Evolutionary conservation across 1,140 invertebrate species (phyloP), one percentile per base, ranked within the genome.

Genomic region (Arion vulgaris): DNA sequence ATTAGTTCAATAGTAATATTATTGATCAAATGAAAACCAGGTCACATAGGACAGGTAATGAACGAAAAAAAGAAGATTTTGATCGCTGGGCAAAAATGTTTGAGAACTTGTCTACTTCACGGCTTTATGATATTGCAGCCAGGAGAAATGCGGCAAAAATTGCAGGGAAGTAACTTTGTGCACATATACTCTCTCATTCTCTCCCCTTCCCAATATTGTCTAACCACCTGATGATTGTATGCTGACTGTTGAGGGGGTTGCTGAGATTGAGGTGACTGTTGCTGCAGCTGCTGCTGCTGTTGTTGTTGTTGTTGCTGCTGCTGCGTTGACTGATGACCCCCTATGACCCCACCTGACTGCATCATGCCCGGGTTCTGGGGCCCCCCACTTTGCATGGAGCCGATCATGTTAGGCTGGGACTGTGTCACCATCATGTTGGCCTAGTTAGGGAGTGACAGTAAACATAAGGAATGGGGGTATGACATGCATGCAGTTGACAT

Each of bases 201-300:
- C 36, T 32, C 5, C 34, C 26, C 71, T 72, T 23, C 41, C 72
- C 76, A 72, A 19, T 51, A n/a, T 75, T 96, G 62, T 94, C 95
- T 62, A 94, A 72, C 41, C 19, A 72, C 71, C 71, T 72, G 71
- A 34, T 71, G 69, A 32, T 15, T 26, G 36, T 34, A 71, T 71
- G 28, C 17, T 36, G 38, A 71, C n/a, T 38, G 89, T 80, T 88
- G 88, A 41, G 28, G 51, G 28, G 71, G 81, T 51, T 84, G 84
- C 73, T 83, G 82, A 39, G 79, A 87, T 87, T 89, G 73, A 51
- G 86, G 85, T 78, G 84, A 81, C 80, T 84, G 83, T 38, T 85
- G 85, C 62, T 85, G 85, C n/a, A 69, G 89, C 19, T 89, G 88
- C 66, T 86, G 82, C 66, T 86, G 86, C 73, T 86, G 83, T 38